Evolutionary conservation across 1,140 invertebrate genomes (phyloP), one percentile per base, ranked within the genome.

Genomic region (Vanessa atalanta): DNA sequence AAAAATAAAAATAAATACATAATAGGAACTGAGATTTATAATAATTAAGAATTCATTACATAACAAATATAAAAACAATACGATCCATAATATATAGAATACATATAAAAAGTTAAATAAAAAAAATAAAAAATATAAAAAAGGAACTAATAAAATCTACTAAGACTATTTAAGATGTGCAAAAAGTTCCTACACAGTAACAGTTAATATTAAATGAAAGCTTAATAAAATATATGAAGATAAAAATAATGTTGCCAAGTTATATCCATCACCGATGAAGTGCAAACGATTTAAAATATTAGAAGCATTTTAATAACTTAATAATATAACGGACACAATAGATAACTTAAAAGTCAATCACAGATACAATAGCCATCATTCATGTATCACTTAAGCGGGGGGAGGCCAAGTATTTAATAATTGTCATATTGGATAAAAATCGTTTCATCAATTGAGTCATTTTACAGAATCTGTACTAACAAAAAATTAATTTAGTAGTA

Each of bases 251-350:
- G n/a, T 51, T 48, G 47, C 60, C 37, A 20, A 47, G 43, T 65
- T 65, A 31, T 31, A 63, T 61, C 68, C 61, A 70, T 55, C 68
- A 70, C 68, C 68, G 61, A 31, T 60, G 47, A 57, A 61, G 68
- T 55, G 43, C 23, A 70, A 70, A 47, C 68, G 13, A 63, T 70
- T 47, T 63, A 70, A 61, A 70, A 50, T 57, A 70, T 14, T 20
- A 48, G 47, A 63, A 70, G 67, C 67, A 31, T 26, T 61, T n/a
- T 48, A 70, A 70, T 70, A 23, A 8, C 11, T 65, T 16, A 20
- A 23, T 20, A 55, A 55, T 20, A 20, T 20, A 23, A 9, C 7
- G 20, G 16, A 57, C 53, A 11, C 20, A 57, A 57, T n/a, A 50
- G 12, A 50, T 50, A 14, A 23, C 8, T 23, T n/a, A 23, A 57